A percentile compares a stretch with the other conserved stretches of the same genome.
phyloP scores from a whole-genome alignment of 2,113 vertebrate species.

The Ailurus styani region DNA sequence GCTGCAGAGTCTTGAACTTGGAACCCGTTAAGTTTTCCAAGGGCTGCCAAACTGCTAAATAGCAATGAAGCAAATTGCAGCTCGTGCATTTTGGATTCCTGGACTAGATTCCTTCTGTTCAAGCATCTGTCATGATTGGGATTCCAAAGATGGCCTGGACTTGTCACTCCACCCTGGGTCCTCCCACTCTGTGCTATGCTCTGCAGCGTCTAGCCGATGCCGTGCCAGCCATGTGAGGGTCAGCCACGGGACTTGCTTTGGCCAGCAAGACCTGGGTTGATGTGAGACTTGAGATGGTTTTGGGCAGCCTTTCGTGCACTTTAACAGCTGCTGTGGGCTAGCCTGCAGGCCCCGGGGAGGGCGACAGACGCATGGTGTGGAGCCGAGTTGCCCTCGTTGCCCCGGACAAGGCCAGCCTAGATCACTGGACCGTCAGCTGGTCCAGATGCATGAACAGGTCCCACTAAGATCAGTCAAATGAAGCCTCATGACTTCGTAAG shows the following conservation, averaged over 20 bases:
- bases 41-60: not conserved
- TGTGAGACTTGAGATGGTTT: not conserved
- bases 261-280: not conserved
- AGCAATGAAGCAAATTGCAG: not conserved
- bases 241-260: not conserved
- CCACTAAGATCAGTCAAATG: not conserved
- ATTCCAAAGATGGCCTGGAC: not conserved
- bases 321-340: accelerated
- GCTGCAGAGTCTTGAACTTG: not conserved
- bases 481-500: not conserved
- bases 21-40: not conserved
- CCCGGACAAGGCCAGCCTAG: not conserved
- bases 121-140: not conserved
- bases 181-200: not conserved
- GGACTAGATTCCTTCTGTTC: not conserved
- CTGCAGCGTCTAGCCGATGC: too few species aligned
- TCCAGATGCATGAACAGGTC: not conserved
- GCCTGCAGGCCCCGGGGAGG: not conserved
- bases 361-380: not conserved
- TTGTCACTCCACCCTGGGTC: accelerated
- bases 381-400: accelerated
- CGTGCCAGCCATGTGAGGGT: not conserved
- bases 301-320: not conserved
- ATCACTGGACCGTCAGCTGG: not conserved
- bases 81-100: accelerated